Percentiles rank a stretch among this genome's conserved stretches.
phyloP scores from a whole-genome alignment of 2,797 vertebrate genomes.

The Centropyge bicolor region DNA sequence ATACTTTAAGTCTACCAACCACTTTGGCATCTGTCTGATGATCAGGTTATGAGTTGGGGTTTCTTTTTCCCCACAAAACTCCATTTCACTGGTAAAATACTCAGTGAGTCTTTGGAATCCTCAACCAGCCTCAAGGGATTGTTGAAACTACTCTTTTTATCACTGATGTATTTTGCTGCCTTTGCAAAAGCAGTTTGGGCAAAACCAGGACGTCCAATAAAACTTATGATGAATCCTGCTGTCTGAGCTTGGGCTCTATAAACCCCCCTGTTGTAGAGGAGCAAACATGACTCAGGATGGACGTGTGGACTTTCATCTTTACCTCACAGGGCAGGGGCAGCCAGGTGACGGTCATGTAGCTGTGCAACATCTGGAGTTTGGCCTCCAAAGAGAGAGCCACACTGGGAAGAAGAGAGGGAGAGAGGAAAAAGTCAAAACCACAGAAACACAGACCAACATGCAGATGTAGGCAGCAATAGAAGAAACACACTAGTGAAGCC shows the following conservation, averaged over 20 bases:
- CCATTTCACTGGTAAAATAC: not conserved
- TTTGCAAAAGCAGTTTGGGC: not conserved
- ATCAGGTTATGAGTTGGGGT: not conserved
- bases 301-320: conserved; percentile 78
- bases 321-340: conserved; percentile 93
- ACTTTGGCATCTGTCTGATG: conserved; percentile 2
- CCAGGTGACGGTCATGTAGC: conserved; percentile 94
- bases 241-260: not conserved
- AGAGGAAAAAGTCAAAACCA: not conserved
- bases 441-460: too few species aligned
- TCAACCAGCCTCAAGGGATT: not conserved
- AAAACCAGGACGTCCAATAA: not conserved
- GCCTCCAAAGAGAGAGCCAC: conserved; percentile 95
- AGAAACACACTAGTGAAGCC: not conserved
- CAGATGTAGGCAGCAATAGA: not conserved
- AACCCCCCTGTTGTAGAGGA: not conserved
- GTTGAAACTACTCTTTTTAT: not conserved
- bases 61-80: not conserved
- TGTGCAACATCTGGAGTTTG: conserved; percentile 94
- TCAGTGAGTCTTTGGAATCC: not conserved
- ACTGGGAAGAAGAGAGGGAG: conserved; percentile 70
- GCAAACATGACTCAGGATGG: conserved; percentile 3
- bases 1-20: not conserved
- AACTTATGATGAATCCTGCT: not conserved
- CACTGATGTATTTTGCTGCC: not conserved